phyloP scores from a whole-genome alignment of 2,797 vertebrate species.

The Orientallactaga sibirica region DNA sequence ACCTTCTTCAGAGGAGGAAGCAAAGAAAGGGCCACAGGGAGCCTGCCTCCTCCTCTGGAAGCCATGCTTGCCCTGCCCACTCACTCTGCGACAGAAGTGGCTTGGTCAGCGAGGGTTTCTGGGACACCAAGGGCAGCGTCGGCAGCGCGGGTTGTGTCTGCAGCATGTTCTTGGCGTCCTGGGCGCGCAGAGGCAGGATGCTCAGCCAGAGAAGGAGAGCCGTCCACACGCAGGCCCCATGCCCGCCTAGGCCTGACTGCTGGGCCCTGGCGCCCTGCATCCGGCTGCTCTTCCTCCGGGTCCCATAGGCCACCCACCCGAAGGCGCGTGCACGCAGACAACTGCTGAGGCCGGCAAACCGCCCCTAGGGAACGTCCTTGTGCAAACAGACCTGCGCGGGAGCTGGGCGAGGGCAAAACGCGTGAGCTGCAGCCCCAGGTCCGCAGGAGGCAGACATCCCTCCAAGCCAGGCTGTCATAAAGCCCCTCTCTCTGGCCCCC shows the following conservation, averaged over 20 bases:
- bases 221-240: background rate
- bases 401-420: too few species aligned
- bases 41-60: background rate
- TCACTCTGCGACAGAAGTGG: background rate
- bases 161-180: too few species aligned
- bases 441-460: background rate
- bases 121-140: accelerated
- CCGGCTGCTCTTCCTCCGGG: background rate
- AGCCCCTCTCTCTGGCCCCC: background rate
- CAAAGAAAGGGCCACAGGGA: too few species aligned
- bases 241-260: background rate
- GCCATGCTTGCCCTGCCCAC: background rate
- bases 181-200: background rate
- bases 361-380: background rate
- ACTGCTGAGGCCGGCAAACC: slow-evolving; percentile 15
- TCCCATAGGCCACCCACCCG: background rate
- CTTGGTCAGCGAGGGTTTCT: accelerated
- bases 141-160: accelerated
- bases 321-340: background rate
- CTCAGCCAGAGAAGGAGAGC: background rate
- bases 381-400: background rate
- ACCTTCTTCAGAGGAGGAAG: background rate
- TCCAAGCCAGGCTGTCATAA: background rate
- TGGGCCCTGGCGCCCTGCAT: background rate
- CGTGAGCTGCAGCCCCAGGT: background rate